These are phyloP conservation scores for Psilopsiagon aurifrons DNA, from an alignment of 2,113 vertebrate species.

Conservation along the genomic window DNA sequence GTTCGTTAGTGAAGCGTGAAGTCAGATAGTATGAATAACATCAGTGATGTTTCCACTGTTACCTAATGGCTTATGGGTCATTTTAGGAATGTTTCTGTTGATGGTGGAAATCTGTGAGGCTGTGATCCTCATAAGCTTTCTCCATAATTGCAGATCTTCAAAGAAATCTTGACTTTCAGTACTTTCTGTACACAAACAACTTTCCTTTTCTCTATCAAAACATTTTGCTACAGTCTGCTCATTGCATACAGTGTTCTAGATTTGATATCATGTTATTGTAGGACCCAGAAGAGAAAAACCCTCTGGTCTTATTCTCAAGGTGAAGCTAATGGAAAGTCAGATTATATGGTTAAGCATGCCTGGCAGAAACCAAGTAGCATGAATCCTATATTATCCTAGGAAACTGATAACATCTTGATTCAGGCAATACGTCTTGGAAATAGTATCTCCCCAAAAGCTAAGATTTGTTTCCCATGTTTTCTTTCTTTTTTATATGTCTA, in stretches of 20 bases:
- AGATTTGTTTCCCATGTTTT: neutral
- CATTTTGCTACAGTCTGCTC: neutral
- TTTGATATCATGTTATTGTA: neutral
- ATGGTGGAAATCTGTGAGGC: neutral
- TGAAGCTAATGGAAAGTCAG: neutral
- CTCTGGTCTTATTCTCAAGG: neutral
- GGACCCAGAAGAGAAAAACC: neutral
- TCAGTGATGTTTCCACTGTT: neutral
- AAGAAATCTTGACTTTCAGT: neutral
- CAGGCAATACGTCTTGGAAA: neutral
- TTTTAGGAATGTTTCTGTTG: neutral
- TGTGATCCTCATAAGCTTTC: neutral
- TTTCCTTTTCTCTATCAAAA: neutral
- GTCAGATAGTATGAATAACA: neutral
- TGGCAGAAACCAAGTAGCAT: neutral
- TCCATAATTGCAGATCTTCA: neutral
- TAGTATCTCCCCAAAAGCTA: fast-evolving
- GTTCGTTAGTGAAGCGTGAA: neutral
- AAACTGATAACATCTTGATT: neutral
- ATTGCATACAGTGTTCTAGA: fast-evolving
- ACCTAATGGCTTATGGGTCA: fast-evolving
- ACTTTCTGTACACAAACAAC: fast-evolving
- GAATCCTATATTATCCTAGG: neutral
- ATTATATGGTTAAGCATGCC: neutral
- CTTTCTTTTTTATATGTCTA: neutral